Evolutionary conservation across 2,797 vertebrate species (phyloP), one percentile per base, ranked within the genome.

Genomic region (Poeciliopsis presidionis): DNA sequence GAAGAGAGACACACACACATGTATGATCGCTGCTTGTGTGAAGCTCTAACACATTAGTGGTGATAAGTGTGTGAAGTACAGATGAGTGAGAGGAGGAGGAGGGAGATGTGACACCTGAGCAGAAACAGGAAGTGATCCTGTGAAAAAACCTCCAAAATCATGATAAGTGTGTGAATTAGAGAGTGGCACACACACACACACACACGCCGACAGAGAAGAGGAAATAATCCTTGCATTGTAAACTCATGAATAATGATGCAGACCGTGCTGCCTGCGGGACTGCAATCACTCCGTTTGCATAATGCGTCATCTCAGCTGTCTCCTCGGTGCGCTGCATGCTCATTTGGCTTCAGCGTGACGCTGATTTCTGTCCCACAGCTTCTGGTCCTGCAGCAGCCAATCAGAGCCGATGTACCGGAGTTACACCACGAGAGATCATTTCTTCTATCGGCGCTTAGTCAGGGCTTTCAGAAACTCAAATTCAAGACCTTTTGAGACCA

Each of bases 51-150:
- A 90, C 85, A 86, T 89, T 88, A 85, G 49, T 0, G 72, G 83
- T 81, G 89, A 89, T 85, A 82, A 89, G 84, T 78, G 89, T 74
- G 86, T 79, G 80, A 91, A 86, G 83, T 74, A 71, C 77, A 86
- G 85, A 86, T 78, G 86, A 86, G 84, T 4, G 72, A 74, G 87
- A 75, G 5, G 55, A 71, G 36, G 67, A 79, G 67, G 71, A 65
- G 76, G 63, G 39, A 47, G 73, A 13, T 72, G 79, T 57, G 76
- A 73, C 79, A 90, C 89, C 85, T 83, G 81, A 61, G 81, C 69
- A 69, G 61, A 78, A 70, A 75, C 77, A 83, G 87, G 87, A 88
- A 88, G 72, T 51, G 63, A 80, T 84, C 46, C 49, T 22, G 73
- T 36, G 28, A 82, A 73, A 81, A 74, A 72, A 81, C 61, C 78